A percentile compares a stretch with the other conserved stretches of the same genome.
phyloP scores from a whole-genome alignment of 53 echinoderm and acorn worm species.

The Patiria pectinifera region DNA sequence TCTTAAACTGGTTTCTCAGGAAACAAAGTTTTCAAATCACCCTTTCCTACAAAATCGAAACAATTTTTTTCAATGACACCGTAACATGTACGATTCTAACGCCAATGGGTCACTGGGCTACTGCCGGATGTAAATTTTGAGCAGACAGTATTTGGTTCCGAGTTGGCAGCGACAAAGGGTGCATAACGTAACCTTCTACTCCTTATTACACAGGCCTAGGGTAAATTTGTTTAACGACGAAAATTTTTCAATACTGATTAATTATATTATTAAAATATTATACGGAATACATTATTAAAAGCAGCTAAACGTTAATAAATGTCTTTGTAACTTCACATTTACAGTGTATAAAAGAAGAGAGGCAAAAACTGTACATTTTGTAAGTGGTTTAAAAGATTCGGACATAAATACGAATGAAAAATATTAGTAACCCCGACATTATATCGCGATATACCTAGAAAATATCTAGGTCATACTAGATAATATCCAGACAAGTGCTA shows the following conservation, averaged over 20 bases:
- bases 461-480: neutral
- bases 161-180: neutral
- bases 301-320: slow-evolving; percentile 7
- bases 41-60: too few relatives aligned
- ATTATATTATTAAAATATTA: neutral
- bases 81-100: too few relatives aligned
- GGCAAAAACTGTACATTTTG: slow-evolving; percentile 21
- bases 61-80: too few relatives aligned
- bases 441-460: neutral
- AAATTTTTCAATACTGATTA: neutral
- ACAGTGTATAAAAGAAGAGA: slow-evolving; percentile 13
- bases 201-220: neutral
- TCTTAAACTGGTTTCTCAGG: too few relatives aligned
- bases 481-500: too few relatives aligned
- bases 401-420: neutral
- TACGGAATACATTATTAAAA: slow-evolving; percentile 5
- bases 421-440: neutral
- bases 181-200: neutral
- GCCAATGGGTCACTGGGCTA: too few relatives aligned
- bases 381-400: neutral
- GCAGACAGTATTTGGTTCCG: neutral
- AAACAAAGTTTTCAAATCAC: too few relatives aligned
- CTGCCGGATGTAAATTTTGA: too few relatives aligned
- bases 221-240: neutral
- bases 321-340: neutral